phyloP scores from a whole-genome alignment of 1,140 invertebrate species.

The Metaphire vulgaris region DNA sequence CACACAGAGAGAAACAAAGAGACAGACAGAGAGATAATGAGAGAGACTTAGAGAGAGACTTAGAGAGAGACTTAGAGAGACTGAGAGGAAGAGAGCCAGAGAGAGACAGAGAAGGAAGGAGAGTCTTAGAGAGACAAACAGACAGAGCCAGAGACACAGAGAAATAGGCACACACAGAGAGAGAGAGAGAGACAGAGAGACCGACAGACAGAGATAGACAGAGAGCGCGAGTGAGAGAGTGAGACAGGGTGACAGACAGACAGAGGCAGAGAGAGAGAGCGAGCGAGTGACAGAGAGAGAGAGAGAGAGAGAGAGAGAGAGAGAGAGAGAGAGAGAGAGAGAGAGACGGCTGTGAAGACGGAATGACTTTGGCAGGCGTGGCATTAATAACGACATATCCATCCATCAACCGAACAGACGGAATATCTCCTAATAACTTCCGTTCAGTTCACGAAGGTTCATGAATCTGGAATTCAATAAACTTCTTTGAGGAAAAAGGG shows the following conservation, averaged over 20 bases:
- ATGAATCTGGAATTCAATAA: no score
- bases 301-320: slow-evolving; percentile 1
- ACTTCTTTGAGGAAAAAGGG: no score
- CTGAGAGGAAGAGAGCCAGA: neutral
- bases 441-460: no score
- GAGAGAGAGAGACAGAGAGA: neutral
- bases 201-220: neutral
- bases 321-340: slow-evolving; percentile 1
- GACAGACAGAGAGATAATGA: neutral
- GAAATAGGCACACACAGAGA: neutral
- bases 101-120: neutral
- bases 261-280: neutral
- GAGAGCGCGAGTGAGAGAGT: neutral
- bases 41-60: neutral
- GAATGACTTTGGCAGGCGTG: no score
- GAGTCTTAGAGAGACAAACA: neutral
- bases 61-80: neutral
- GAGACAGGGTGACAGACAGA: neutral
- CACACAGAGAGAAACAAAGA: neutral
- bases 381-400: no score
- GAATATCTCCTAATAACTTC: no score
- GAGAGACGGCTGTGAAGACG: neutral
- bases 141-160: neutral
- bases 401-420: no score
- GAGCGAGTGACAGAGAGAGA: neutral